These are phyloP conservation scores for Drosophila anceps DNA, from an alignment of 2,888 invertebrate genomes.

Conservation along the genomic window DNA sequence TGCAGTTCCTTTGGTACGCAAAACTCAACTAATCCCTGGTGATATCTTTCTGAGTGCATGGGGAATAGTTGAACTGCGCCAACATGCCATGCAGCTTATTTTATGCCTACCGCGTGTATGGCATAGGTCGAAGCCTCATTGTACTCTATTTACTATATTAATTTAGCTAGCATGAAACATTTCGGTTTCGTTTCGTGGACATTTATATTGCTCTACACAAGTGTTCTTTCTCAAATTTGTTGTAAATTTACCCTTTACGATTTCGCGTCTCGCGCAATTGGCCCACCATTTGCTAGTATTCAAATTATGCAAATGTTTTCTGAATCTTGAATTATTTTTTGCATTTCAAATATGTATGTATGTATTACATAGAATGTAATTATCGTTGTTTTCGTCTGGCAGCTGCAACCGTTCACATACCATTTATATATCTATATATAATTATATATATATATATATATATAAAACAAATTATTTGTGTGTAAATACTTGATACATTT, in stretches of 20 bases:
- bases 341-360: constrained; percentile 7
- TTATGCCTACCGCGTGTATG: no score
- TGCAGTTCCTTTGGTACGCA: background rate
- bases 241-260: constrained; percentile 25
- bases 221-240: background rate
- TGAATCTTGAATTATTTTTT: constrained; percentile 14
- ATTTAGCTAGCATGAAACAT: no score
- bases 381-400: constrained; percentile 12
- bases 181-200: no score
- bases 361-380: background rate
- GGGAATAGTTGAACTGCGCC: no score
- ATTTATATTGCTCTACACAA: background rate
- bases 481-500: constrained; percentile 40
- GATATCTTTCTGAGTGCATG: no score
- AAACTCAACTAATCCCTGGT: background rate
- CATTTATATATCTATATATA: background rate
- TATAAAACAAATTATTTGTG: constrained; percentile 24
- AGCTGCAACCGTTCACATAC: constrained; percentile 4
- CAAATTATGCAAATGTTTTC: constrained; percentile 55
- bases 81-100: no score
- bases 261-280: constrained; percentile 43
- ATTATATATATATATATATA: background rate
- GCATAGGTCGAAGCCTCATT: no score
- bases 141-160: no score
- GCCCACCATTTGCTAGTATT: constrained; percentile 37